Evolutionary conservation across 2,888 invertebrate genomes (phyloP).

Genomic region (Malthinus flaveolus): DNA sequence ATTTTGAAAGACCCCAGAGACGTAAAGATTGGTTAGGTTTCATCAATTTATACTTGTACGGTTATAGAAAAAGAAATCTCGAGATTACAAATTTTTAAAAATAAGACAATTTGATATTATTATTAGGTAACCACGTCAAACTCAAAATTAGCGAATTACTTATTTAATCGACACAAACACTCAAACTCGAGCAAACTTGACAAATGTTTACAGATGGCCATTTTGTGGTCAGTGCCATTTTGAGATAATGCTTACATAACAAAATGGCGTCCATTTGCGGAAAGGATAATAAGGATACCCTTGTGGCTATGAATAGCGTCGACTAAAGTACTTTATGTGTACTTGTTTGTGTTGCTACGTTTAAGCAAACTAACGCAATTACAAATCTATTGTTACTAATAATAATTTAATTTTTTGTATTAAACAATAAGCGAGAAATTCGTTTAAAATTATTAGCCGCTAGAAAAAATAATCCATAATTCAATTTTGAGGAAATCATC

Average conservation of each 20-base stretch:
- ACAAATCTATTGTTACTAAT: background rate
- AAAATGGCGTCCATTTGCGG: slow-evolving; percentile 26
- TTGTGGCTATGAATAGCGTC: slow-evolving; percentile 18
- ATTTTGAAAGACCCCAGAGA: no score
- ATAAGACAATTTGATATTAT: no score
- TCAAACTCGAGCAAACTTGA: background rate
- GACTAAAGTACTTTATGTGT: slow-evolving; percentile 18
- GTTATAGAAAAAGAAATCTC: no score
- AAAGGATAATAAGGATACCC: slow-evolving; percentile 23
- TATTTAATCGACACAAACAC: slow-evolving; percentile 4
- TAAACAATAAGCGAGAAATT: no score
- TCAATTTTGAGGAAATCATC: slow-evolving; percentile 6
- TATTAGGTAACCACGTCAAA: no score
- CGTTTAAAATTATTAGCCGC: no score
- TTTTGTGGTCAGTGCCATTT: slow-evolving; percentile 30
- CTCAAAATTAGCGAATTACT: background rate
- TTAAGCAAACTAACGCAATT: slow-evolving; percentile 7
- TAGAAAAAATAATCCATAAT: slow-evolving; percentile 2
- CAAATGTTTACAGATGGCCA: slow-evolving; percentile 19
- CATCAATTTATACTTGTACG: no score
- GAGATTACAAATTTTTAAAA: no score
- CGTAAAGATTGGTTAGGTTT: no score
- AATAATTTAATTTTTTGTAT: no score
- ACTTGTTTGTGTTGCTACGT: slow-evolving; percentile 13
- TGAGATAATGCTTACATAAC: slow-evolving; percentile 25